phyloP scores from a whole-genome alignment of 92 coral and sea anemone species.

The Epizoanthus scotinus region DNA sequence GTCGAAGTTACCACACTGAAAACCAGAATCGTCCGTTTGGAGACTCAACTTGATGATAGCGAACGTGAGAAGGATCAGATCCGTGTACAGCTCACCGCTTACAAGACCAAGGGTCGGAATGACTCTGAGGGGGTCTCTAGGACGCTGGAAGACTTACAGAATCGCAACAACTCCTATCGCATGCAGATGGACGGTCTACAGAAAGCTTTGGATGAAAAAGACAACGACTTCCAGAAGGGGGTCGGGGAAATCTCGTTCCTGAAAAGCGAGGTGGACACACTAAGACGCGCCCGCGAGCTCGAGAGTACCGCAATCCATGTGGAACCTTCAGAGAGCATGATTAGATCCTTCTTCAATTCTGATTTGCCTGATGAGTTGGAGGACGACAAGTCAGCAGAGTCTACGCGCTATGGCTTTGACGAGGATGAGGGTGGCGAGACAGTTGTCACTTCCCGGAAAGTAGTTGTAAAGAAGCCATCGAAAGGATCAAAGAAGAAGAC shows the following conservation, averaged over 20 bases:
- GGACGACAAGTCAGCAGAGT: slow-evolving; percentile 40
- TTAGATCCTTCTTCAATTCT: slow-evolving; percentile 48
- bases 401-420: slow-evolving; percentile 57
- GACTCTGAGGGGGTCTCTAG: slow-evolving; percentile 59
- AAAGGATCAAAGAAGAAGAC: slow-evolving; percentile 31
- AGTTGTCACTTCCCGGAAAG: slow-evolving; percentile 32
- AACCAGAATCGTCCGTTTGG: slow-evolving; percentile 66
- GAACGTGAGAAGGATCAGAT: slow-evolving; percentile 76
- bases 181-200: slow-evolving; percentile 56
- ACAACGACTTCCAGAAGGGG: slow-evolving; percentile 40
- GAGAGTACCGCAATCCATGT: slow-evolving; percentile 45
- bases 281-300: slow-evolving; percentile 47
- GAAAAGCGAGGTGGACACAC: slow-evolving; percentile 47
- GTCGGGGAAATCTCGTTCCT: slow-evolving; percentile 45
- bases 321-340: slow-evolving; percentile 42
- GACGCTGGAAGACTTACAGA: slow-evolving; percentile 80
- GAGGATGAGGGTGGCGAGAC: slow-evolving; percentile 42
- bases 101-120: slow-evolving; percentile 59
- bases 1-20: slow-evolving; percentile 76
- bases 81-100: slow-evolving; percentile 58
- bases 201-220: slow-evolving; percentile 42
- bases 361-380: slow-evolving; percentile 35
- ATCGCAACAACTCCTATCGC: slow-evolving; percentile 67
- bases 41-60: slow-evolving; percentile 74
- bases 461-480: slow-evolving; percentile 21